A percentile compares a stretch with the other conserved stretches of the same genome.
Conservation (phyloP, 2,797 vertebrate genomes). For the Sebastes steindachneri region DNA sequence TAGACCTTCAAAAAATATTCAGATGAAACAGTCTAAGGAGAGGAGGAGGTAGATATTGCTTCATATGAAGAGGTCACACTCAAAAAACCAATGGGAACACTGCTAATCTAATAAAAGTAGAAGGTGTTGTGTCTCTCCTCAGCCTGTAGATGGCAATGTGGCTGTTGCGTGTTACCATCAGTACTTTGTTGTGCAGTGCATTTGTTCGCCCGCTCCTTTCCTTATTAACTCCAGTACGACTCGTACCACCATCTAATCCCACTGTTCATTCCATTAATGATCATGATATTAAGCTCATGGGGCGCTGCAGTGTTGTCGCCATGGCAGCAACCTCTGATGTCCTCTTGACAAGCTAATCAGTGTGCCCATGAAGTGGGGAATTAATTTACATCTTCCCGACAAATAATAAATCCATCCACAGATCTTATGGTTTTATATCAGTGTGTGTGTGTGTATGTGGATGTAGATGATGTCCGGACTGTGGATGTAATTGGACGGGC, state of each 20-base stretch:
- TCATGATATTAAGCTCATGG: slow-evolving; percentile 15
- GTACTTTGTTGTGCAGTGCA: neutral
- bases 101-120: no score
- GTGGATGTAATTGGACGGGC: slow-evolving; percentile 43
- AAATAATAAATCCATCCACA: slow-evolving; percentile 32
- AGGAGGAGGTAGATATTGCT: neutral
- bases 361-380: neutral
- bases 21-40: neutral
- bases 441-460: neutral
- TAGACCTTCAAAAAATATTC: neutral
- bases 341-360: slow-evolving; percentile 11
- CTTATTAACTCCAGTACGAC: slow-evolving; percentile 7
- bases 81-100: neutral
- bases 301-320: neutral
- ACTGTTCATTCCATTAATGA: slow-evolving; percentile 16
- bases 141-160: slow-evolving; percentile 63
- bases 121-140: slow-evolving; percentile 9
- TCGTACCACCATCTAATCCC: neutral
- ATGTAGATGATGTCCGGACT: slow-evolving; percentile 32
- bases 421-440: neutral
- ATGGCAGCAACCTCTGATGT: slow-evolving; percentile 23
- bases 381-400: slow-evolving; percentile 32
- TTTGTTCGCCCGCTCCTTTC: slow-evolving; percentile 12
- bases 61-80: neutral
- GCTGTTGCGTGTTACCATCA: neutral